Base-by-base conservation (phyloP, 2,797 vertebrate species). In the Hapalemur alaotrensis region DNA sequence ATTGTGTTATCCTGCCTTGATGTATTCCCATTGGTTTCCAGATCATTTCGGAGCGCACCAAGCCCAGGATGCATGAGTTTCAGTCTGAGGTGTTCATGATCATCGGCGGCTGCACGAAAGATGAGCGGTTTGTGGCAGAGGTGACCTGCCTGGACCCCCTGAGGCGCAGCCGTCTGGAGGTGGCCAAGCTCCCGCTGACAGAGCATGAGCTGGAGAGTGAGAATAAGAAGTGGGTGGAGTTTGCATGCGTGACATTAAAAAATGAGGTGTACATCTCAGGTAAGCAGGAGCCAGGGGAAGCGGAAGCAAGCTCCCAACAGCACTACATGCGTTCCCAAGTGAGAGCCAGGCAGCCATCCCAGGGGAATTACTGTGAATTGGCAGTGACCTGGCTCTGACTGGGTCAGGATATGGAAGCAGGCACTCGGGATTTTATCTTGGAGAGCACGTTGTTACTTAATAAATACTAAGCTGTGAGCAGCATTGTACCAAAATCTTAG, bases 51-150 rank as follows among this genome's bases (percentile, higher is more conserved):
- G 99, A 99, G 97, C 99, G 99, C 89, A 99, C 99, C 93, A 99
- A 99, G 98, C 99, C 99, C 83, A 99, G 99, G 67, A 97, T 99
- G 98, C 99, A 98, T 1, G 99, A 99, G 98, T 99, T 99, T 98
- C 99, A 99, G 85, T 99, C 99, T 0, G 99, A 99, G 98, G 99
- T 99, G 84, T 99, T 99, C 97, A 99, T 99, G 98, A 99, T 99
- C 97, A 99, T 99, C 5, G 99, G 99, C 1, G 99, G 99, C 94
- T 99, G 99, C 98, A 99, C 99, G 1, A 99, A 99, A 98, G 99
- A 99, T 5, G 99, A 99, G 83, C 99, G 99, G 92, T 99, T 99
- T 98, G 98, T 99, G 78, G 99, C 99, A 13, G 99, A 99, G 57
- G 99, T 99, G 59, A 99, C 99, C 69, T 99, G 99, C 98, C 98